Percentiles rank a stretch among this genome's conserved stretches.
Evolutionary conservation across 64 coral and sea anemone species (phyloP).

Genomic region (Pocillopora damicornis): DNA sequence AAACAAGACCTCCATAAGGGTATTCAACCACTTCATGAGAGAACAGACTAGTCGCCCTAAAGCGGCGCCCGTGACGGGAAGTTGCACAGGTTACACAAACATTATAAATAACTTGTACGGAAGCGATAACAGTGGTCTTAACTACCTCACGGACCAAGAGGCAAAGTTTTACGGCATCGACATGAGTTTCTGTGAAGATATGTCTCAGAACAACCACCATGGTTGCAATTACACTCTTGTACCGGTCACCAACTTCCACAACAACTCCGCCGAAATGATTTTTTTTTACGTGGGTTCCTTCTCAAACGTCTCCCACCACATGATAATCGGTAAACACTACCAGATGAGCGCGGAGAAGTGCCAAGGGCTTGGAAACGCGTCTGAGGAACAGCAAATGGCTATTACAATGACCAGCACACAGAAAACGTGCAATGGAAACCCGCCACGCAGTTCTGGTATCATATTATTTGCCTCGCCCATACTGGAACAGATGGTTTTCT

Average conservation of each 20-base stretch:
- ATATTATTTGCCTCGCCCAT: background rate
- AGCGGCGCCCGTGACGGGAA: background rate
- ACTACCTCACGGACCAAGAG: background rate
- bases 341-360: background rate
- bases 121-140: background rate
- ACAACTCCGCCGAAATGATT: background rate
- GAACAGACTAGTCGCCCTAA: background rate
- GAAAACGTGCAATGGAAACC: background rate
- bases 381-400: background rate
- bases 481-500: background rate
- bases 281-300: background rate
- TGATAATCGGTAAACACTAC: background rate
- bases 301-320: background rate
- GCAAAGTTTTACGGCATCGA: background rate
- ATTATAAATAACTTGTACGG: background rate
- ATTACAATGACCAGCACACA: background rate
- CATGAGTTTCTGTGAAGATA: background rate
- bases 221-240: background rate
- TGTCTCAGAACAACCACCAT: background rate
- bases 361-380: background rate
- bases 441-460: background rate
- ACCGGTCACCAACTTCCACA: background rate
- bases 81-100: background rate
- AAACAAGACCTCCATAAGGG: background rate
- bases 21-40: background rate